Conservation (phyloP, 2,797 vertebrate genomes). For the Eidolon dupreanum region DNA sequence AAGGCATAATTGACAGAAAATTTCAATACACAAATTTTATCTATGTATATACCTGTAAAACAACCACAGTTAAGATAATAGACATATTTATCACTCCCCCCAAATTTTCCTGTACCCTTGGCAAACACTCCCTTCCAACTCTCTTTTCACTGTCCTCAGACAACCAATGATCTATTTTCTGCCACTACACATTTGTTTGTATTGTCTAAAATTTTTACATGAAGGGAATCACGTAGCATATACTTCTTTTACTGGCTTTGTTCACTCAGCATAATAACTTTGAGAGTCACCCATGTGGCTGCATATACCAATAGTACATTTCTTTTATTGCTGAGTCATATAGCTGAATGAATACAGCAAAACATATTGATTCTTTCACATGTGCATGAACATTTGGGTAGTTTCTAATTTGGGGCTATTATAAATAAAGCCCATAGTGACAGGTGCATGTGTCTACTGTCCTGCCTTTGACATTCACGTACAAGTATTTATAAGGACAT, state of each 20-base stretch:
- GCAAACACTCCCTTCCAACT: background rate
- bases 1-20: background rate
- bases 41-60: background rate
- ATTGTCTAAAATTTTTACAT: background rate
- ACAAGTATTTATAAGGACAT: background rate
- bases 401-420: background rate
- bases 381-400: background rate
- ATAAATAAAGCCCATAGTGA: background rate
- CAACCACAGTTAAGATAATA: background rate
- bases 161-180: background rate
- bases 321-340: background rate
- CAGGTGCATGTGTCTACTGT: fast-evolving
- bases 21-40: background rate
- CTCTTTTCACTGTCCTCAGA: background rate
- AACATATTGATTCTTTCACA: background rate
- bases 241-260: background rate
- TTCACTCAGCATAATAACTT: background rate
- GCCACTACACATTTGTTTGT: background rate
- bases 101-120: background rate
- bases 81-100: background rate
- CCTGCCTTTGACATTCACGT: background rate
- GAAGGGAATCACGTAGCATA: background rate
- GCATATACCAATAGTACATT: background rate
- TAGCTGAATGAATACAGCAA: background rate
- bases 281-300: background rate